phyloP scores from a whole-genome alignment of 2,888 invertebrate genomes.

The Epicampocera succincta region DNA sequence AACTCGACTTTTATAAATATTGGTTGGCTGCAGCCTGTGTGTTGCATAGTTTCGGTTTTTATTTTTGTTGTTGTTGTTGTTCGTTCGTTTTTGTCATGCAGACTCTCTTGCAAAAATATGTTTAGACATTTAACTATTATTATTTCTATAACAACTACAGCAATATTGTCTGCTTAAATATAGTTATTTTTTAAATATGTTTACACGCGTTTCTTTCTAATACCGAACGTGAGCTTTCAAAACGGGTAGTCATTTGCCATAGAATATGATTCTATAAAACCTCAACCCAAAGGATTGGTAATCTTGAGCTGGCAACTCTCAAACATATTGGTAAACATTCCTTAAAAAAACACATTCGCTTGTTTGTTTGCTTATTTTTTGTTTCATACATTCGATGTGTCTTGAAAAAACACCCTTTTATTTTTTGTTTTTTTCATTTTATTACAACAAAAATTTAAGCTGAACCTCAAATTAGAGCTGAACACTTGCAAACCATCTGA shows the following conservation, averaged over 20 bases:
- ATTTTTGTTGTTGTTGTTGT: no score
- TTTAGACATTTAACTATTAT: constrained; percentile 13
- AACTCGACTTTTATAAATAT: constrained; percentile 52
- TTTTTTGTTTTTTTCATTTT: background rate
- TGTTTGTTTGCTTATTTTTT: no score
- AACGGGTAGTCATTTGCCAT: no score
- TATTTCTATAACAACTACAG: constrained; percentile 39
- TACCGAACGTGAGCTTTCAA: background rate
- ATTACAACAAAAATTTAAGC: background rate
- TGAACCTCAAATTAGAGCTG: constrained; percentile 25
- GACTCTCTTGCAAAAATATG: constrained; percentile 38
- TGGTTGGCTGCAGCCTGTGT: constrained; percentile 7
- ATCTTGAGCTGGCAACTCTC: background rate
- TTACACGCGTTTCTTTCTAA: constrained; percentile 6
- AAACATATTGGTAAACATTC: no score
- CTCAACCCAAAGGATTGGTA: no score
- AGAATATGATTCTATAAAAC: no score
- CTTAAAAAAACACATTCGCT: no score
- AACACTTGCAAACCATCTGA: constrained; percentile 16
- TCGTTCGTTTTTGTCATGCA: background rate
- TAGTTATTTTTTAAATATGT: constrained; percentile 8
- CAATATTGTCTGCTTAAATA: constrained; percentile 42
- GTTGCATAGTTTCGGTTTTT: background rate
- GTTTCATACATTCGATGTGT: no score
- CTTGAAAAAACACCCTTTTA: background rate